Evolutionary conservation across 2,888 invertebrate genomes (phyloP), one percentile per base, ranked within the genome.

Genomic region (Pheosia gnoma): DNA sequence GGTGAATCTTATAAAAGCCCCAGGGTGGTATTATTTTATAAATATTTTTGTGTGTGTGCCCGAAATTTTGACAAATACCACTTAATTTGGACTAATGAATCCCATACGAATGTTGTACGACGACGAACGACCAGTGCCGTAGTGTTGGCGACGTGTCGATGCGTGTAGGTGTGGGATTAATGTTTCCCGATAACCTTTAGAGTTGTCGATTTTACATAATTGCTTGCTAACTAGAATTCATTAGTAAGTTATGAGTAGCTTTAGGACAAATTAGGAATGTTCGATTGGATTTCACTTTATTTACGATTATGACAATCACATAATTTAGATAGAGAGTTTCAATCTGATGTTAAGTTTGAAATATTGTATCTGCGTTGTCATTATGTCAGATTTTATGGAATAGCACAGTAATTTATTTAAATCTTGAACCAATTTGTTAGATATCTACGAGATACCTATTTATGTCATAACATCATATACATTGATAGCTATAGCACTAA

Each of bases 51-150:
- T 86, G 82, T 85, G 78, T 85, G 78, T 83, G 71, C 82, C 83
- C 83, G 82, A 87, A 86, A 83, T 87, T 90, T 90, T 90, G 91
- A 92, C 91, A 91, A 91, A 93, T 92, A 92, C 89, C 86, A 89
- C 91, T 93, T 92, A 91, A 93, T 93, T 91, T 90, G 88, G 87
- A 87, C 89, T 91, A 93, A 92, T 91, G 90, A 93, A 89, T 86
- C 83, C 86, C 69, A 86, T 90, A 90, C 89, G 83, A 88, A 89
- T 90, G 89, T 87, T 84, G 77, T 77, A 82, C 80, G 84, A 84
- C 84, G 83, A 85, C 81, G 82, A 85, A 90, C 86, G 86, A 83
- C 64, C 61, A 71, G 74, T 70, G 58, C 60, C 67, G 66, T 85
- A 89, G 88, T 84, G 88, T 60, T 82, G 87, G 67, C 67, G 59